Percentiles rank a stretch among this genome's conserved stretches.
Evolutionary conservation across 2,888 invertebrate species (phyloP).

Genomic region (Cataglyphis livida): DNA sequence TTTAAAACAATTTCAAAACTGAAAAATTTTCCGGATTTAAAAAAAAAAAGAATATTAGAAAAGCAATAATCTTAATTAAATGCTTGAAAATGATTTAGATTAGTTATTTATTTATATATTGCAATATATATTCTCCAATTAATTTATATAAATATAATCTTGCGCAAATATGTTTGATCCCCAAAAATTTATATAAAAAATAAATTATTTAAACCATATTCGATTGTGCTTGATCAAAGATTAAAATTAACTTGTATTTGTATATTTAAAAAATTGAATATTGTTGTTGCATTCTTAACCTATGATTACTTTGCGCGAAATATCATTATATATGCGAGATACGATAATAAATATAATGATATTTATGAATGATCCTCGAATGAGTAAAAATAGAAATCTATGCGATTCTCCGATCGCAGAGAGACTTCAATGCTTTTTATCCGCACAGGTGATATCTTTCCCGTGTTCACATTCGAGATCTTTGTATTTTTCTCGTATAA

Average conservation of each 20-base stretch:
- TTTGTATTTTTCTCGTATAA: not conserved
- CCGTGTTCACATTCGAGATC: not conserved
- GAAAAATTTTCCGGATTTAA: not conserved
- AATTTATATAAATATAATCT: not conserved
- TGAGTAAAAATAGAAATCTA: not conserved
- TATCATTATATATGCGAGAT: not conserved
- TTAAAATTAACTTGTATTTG: not conserved
- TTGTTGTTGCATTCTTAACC: not conserved
- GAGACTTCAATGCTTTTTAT: conserved; percentile 28
- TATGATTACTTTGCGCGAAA: not conserved
- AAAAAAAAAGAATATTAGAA: not conserved
- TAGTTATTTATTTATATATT: not conserved
- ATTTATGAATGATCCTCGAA: not conserved
- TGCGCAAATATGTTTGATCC: not conserved
- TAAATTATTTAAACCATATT: not conserved
- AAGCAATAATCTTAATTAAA: conserved; percentile 11
- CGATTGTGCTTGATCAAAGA: not conserved
- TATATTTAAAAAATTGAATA: not conserved
- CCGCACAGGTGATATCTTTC: not conserved
- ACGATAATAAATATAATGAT: not conserved
- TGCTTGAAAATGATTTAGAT: not conserved
- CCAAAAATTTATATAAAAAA: not conserved
- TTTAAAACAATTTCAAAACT: not conserved
- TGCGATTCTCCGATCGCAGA: conserved; percentile 18
- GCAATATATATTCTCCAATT: not conserved